These are phyloP conservation scores for Pygoscelis antarcticus DNA, from an alignment of 2,113 vertebrate species.

Conservation along the genomic window DNA sequence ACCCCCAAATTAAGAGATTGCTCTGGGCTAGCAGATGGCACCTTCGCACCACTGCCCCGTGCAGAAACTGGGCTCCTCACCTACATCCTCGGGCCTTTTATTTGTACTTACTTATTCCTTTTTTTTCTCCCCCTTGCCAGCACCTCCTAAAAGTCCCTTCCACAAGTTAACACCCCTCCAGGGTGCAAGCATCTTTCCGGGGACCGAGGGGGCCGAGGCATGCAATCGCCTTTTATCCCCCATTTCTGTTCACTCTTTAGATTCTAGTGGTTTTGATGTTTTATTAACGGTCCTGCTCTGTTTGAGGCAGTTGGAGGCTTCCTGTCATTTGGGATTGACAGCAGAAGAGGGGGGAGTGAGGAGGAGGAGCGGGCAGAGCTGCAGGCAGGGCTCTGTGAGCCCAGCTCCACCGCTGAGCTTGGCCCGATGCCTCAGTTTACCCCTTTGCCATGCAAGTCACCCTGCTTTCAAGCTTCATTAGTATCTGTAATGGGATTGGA, in stretches of 20 bases:
- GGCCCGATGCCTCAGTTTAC: background rate
- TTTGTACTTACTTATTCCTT: background rate
- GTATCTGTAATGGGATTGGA: background rate
- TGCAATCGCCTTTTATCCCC: background rate
- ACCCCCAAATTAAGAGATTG: rapidly evolving
- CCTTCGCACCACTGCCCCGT: rapidly evolving
- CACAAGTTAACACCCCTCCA: background rate
- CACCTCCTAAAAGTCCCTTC: background rate
- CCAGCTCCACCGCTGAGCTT: background rate
- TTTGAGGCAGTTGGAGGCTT: background rate
- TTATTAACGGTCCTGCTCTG: slow-evolving; percentile 9
- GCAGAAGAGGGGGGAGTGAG: background rate
- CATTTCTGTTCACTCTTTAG: background rate
- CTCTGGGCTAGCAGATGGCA: background rate
- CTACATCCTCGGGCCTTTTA: background rate
- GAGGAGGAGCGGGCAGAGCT: background rate
- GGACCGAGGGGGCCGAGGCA: background rate
- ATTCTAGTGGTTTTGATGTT: slow-evolving; percentile 34
- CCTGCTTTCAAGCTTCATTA: background rate
- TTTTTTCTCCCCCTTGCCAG: background rate
- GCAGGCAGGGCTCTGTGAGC: background rate
- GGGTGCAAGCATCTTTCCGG: background rate
- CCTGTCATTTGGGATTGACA: background rate
- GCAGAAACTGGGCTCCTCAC: background rate
- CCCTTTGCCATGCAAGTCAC: background rate